Percentiles rank a stretch among this genome's conserved stretches.
Conservation (phyloP, 2,113 vertebrate species). For the Myrmecophaga tridactyla region DNA sequence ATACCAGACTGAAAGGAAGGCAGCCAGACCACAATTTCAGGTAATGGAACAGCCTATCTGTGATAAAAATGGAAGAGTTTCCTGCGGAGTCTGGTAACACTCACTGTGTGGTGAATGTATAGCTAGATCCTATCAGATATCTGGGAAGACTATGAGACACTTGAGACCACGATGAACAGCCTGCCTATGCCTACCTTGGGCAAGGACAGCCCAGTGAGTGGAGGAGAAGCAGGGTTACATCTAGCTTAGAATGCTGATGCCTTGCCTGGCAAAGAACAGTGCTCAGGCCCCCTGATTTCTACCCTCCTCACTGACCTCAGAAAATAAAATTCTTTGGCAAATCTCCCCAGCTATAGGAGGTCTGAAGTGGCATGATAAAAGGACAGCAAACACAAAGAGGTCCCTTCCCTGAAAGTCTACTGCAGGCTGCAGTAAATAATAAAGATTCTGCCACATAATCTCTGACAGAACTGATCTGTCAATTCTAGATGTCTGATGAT, state of each 20-base stretch:
- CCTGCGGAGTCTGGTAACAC: background rate
- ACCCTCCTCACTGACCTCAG: background rate
- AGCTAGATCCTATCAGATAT: background rate
- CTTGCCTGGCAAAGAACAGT: background rate
- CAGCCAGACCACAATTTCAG: background rate
- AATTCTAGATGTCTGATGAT: background rate
- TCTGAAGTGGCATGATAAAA: background rate
- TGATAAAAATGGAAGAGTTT: background rate
- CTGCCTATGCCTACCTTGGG: accelerated
- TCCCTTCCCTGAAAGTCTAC: background rate
- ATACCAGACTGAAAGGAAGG: background rate
- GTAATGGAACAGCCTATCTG: background rate
- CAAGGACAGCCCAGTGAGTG: background rate
- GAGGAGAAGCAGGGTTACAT: background rate
- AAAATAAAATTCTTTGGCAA: background rate
- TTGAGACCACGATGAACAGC: background rate
- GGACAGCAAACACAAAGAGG: background rate
- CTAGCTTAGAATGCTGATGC: background rate
- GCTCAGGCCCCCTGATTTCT: background rate
- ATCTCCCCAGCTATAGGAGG: background rate
- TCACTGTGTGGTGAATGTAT: background rate
- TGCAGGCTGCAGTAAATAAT: too few relatives aligned
- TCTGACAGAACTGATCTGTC: background rate
- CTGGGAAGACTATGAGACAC: background rate
- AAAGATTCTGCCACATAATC: too few relatives aligned